A percentile compares a stretch with the other conserved stretches of the same genome.
phyloP scores from a whole-genome alignment of 2,888 invertebrate genomes.

The Nomada ruficornis region DNA sequence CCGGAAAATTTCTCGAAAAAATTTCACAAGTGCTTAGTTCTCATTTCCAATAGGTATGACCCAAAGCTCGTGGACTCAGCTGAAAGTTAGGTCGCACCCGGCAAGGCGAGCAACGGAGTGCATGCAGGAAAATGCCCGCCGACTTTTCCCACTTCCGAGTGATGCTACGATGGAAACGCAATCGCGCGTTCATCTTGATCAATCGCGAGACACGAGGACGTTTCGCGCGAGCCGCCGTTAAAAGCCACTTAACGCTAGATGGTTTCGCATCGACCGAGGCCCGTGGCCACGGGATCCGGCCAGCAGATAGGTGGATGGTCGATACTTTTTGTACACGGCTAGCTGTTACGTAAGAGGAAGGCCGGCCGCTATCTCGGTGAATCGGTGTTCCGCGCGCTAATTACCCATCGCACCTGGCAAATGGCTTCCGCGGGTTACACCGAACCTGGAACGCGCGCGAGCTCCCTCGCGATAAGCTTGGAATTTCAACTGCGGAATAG shows the following conservation, averaged over 20 bases:
- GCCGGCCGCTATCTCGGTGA: constrained; percentile 67
- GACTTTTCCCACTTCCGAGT: constrained; percentile 59
- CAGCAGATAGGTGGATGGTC: constrained; percentile 57
- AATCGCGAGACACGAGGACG: constrained; percentile 41
- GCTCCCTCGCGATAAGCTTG: constrained; percentile 54
- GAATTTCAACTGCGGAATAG: constrained; percentile 54
- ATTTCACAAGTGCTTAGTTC: too few relatives aligned
- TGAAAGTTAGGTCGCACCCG: not conserved
- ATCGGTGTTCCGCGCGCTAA: constrained; percentile 81
- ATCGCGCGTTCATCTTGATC: constrained; percentile 51
- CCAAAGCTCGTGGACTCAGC: too few relatives aligned
- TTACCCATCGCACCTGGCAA: constrained; percentile 81
- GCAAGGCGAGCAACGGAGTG: constrained; percentile 1
- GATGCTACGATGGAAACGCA: constrained; percentile 40
- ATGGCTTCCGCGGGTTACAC: constrained; percentile 79
- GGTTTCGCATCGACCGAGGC: constrained; percentile 7
- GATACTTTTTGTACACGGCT: constrained; percentile 59
- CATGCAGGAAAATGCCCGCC: constrained; percentile 34
- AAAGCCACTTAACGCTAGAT: constrained; percentile 4
- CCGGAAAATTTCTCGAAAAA: not conserved
- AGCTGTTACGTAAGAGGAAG: constrained; percentile 71
- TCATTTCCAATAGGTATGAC: too few relatives aligned
- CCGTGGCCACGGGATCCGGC: constrained; percentile 59
- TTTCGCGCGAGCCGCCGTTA: constrained; percentile 23
- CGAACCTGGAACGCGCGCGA: constrained; percentile 56